Conservation (phyloP, 2,113 vertebrate species). For the Forbesichthys papilliferus region DNA sequence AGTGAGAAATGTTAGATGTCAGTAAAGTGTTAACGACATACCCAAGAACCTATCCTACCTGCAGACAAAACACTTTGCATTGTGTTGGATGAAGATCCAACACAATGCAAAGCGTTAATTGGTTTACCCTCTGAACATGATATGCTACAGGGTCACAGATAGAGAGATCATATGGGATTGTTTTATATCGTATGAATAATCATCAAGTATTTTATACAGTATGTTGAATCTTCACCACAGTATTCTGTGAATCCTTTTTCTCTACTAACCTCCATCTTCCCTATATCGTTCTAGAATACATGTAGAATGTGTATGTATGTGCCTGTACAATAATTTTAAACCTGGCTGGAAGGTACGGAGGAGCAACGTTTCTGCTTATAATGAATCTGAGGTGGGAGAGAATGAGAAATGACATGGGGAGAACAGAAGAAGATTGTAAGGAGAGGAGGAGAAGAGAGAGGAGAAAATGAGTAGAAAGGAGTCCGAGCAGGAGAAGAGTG, state of each 20-base stretch:
- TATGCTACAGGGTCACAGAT: slow-evolving; percentile 6
- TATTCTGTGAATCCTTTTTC: not conserved
- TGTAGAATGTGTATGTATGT: slow-evolving; percentile 24
- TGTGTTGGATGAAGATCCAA: no score
- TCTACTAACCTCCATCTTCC: slow-evolving; percentile 9
- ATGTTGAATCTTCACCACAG: not conserved
- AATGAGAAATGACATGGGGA: slow-evolving; percentile 16
- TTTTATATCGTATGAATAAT: not conserved
- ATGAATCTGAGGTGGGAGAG: slow-evolving; percentile 1
- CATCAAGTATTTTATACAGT: not conserved
- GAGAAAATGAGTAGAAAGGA: not conserved
- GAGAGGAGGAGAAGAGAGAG: slow-evolving; percentile 11
- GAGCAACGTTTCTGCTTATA: slow-evolving; percentile 14
- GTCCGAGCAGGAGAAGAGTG: not conserved
- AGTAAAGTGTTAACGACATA: no score
- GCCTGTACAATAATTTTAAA: slow-evolving; percentile 1
- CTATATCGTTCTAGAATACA: not conserved
- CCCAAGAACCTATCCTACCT: no score
- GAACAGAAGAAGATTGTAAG: slow-evolving; percentile 5
- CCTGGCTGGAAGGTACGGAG: slow-evolving; percentile 14
- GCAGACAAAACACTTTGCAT: no score
- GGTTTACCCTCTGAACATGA: no score
- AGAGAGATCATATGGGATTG: not conserved
- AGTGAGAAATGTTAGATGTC: no score
- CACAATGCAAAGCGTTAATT: no score